Evolutionary conservation across 1,140 invertebrate species (phyloP).

Genomic region (Microvelia longipes): DNA sequence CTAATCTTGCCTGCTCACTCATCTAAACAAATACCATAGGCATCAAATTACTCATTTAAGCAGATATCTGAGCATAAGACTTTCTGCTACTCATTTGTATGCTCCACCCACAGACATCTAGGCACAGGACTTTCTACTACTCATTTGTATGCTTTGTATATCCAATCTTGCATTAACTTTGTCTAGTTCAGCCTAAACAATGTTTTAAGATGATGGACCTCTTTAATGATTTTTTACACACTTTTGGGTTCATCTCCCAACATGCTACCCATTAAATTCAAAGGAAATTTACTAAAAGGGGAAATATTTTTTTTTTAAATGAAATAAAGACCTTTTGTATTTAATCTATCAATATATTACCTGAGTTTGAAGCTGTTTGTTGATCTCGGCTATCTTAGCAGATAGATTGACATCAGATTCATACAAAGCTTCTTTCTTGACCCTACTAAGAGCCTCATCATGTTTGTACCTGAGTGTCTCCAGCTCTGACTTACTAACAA

Average conservation of each 20-base stretch:
- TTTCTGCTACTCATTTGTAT: not conserved
- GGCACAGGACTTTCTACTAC: not conserved
- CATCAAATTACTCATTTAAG: not conserved
- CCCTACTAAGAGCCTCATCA: conserved; percentile 10
- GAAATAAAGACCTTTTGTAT: no score
- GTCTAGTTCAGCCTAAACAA: conserved; percentile 14
- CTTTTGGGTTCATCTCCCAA: no score
- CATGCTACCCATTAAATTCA: no score
- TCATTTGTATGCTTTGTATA: conserved; percentile 7
- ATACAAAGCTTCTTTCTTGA: conserved; percentile 15
- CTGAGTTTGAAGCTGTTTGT: conserved; percentile 16
- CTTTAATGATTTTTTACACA: no score
- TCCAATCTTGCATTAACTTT: conserved; percentile 15
- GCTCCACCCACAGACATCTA: not conserved
- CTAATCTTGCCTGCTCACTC: conserved; percentile 19
- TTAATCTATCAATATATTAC: no score
- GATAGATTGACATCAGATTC: conserved; percentile 18
- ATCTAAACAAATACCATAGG: conserved; percentile 10
- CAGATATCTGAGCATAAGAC: not conserved
- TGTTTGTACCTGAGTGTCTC: conserved; percentile 15
- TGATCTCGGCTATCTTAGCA: conserved; percentile 17
- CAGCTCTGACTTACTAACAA: conserved; percentile 19
- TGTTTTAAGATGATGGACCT: no score
- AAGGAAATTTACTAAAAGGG: no score
- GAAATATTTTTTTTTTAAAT: no score